Evolutionary conservation across 2,888 invertebrate species (phyloP).

Genomic region (Rhodophaea formosa): DNA sequence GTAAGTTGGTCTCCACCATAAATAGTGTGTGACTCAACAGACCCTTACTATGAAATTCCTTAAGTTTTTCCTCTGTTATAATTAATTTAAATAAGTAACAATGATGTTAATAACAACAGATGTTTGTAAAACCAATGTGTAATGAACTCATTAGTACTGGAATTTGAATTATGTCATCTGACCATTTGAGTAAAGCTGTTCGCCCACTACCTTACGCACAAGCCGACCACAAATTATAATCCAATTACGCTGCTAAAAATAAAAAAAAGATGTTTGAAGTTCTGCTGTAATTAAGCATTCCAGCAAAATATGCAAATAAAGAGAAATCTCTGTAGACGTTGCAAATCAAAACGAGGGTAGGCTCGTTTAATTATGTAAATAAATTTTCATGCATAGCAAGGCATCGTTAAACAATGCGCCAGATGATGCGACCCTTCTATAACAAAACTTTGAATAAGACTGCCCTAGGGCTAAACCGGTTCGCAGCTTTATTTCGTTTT

Average conservation of each 20-base stretch:
- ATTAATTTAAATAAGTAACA: neutral
- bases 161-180: constrained; percentile 17
- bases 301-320: constrained; percentile 67
- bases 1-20: too few relatives aligned
- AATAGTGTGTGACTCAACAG: too few relatives aligned
- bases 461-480: constrained; percentile 57
- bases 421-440: constrained; percentile 64
- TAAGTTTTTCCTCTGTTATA: neutral
- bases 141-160: constrained; percentile 11
- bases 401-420: constrained; percentile 71
- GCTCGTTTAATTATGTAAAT: constrained; percentile 78
- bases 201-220: constrained; percentile 8
- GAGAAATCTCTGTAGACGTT: constrained; percentile 68
- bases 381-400: constrained; percentile 74
- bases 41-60: too few relatives aligned
- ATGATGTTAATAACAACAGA: neutral
- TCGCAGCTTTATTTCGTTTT: constrained; percentile 51
- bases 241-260: neutral
- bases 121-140: constrained; percentile 12
- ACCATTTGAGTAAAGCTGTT: constrained; percentile 13
- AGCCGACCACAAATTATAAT: neutral
- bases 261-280: constrained; percentile 1
- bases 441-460: constrained; percentile 64
- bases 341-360: constrained; percentile 70
- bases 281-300: constrained; percentile 53